phyloP scores from a whole-genome alignment of 1,140 invertebrate genomes.

The Achatina immaculata region DNA sequence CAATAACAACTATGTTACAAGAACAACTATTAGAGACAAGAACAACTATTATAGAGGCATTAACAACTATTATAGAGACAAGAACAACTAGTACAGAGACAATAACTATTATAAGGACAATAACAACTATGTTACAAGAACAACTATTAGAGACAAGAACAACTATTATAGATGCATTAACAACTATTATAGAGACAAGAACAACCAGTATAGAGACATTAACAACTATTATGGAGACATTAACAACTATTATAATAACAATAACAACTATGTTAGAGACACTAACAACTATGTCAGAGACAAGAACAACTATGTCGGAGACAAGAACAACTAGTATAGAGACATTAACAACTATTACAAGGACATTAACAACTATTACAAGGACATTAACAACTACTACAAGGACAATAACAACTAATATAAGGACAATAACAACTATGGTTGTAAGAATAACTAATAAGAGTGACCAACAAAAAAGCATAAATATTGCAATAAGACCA shows the following conservation, averaged over 20 bases:
- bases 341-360: background rate
- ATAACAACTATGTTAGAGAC: background rate
- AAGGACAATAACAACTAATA: background rate
- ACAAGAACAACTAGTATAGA: background rate
- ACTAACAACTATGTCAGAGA: background rate
- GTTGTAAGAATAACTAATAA: background rate
- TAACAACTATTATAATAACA: background rate
- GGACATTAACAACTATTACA: background rate
- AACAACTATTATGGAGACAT: background rate
- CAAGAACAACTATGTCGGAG: background rate
- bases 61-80: too few relatives aligned
- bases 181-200: too few relatives aligned
- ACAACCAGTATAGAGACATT: background rate
- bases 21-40: too few relatives aligned
- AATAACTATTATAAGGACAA: too few relatives aligned
- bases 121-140: too few relatives aligned
- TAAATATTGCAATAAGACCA: background rate
- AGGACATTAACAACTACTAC: background rate
- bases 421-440: conserved; percentile 1
- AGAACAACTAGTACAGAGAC: too few relatives aligned
- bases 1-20: too few relatives aligned
- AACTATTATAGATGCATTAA: too few relatives aligned
- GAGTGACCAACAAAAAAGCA: background rate
- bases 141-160: too few relatives aligned
- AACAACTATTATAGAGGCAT: too few relatives aligned